phyloP scores from a whole-genome alignment of 2,888 invertebrate genomes.

The Hyles lineata region DNA sequence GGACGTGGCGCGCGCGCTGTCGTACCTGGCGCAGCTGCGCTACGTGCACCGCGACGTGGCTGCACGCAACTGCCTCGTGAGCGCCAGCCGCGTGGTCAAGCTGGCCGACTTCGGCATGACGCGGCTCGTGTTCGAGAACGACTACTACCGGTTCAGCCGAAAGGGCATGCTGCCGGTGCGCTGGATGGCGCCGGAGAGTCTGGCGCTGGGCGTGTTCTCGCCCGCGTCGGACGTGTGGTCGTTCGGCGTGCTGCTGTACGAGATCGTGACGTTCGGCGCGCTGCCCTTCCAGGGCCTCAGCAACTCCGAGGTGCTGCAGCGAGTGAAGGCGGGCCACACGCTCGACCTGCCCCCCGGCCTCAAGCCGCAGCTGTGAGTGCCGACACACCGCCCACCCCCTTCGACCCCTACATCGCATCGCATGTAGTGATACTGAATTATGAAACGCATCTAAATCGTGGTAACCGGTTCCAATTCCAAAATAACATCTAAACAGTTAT shows the following conservation, averaged over 20 bases:
- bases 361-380: constrained; percentile 91
- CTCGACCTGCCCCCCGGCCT: constrained; percentile 91
- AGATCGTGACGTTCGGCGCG: constrained; percentile 95
- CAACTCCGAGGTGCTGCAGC: constrained; percentile 93
- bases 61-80: constrained; percentile 92
- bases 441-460: no score
- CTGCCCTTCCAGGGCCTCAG: constrained; percentile 95
- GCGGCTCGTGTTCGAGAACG: constrained; percentile 93
- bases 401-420: no score
- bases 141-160: constrained; percentile 95
- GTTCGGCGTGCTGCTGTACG: constrained; percentile 93
- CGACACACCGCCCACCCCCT: not conserved
- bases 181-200: constrained; percentile 97
- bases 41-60: constrained; percentile 96
- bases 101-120: constrained; percentile 97
- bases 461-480: no score
- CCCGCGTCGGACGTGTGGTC: constrained; percentile 96
- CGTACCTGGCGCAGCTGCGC: constrained; percentile 92
- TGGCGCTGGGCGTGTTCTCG: constrained; percentile 92
- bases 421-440: constrained; percentile 28
- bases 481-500: no score
- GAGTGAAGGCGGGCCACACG: constrained; percentile 91
- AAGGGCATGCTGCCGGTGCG: constrained; percentile 95
- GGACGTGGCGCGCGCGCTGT: constrained; percentile 93
- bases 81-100: constrained; percentile 89